These are phyloP conservation scores for Lathronympha strigana DNA, from an alignment of 2,888 invertebrate species.

Conservation along the genomic window DNA sequence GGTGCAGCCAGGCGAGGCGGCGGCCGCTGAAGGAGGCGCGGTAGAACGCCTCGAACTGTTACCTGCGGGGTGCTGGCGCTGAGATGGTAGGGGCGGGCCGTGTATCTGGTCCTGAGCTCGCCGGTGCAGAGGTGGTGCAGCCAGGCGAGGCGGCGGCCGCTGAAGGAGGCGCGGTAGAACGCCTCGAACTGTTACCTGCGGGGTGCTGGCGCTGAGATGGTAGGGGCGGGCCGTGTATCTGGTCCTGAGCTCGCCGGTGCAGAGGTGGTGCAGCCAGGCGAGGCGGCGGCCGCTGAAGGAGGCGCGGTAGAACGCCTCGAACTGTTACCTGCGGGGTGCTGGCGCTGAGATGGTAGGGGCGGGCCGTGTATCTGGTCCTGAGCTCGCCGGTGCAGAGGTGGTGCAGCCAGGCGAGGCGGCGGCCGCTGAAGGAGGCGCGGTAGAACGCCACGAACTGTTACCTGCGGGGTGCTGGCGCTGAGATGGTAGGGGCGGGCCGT, in stretches of 20 bases:
- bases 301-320: constrained; percentile 93
- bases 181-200: constrained; percentile 90
- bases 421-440: constrained; percentile 88
- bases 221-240: constrained; percentile 92
- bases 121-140: constrained; percentile 97
- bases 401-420: constrained; percentile 98
- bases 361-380: constrained; percentile 86
- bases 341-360: constrained; percentile 94
- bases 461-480: constrained; percentile 87
- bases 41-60: constrained; percentile 94
- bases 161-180: constrained; percentile 90
- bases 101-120: constrained; percentile 78
- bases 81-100: constrained; percentile 96
- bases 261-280: constrained; percentile 98
- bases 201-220: constrained; percentile 91
- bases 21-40: constrained; percentile 89
- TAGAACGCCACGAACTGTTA: constrained; percentile 92
- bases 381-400: constrained; percentile 93
- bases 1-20: constrained; percentile 98
- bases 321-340: constrained; percentile 87
- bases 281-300: constrained; percentile 93
- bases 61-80: constrained; percentile 86
- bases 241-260: constrained; percentile 88
- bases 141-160: constrained; percentile 98
- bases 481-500: constrained; percentile 96